These are phyloP conservation scores for Amphilophus citrinellus DNA, from an alignment of 2,113 vertebrate species.

Conservation along the genomic window DNA sequence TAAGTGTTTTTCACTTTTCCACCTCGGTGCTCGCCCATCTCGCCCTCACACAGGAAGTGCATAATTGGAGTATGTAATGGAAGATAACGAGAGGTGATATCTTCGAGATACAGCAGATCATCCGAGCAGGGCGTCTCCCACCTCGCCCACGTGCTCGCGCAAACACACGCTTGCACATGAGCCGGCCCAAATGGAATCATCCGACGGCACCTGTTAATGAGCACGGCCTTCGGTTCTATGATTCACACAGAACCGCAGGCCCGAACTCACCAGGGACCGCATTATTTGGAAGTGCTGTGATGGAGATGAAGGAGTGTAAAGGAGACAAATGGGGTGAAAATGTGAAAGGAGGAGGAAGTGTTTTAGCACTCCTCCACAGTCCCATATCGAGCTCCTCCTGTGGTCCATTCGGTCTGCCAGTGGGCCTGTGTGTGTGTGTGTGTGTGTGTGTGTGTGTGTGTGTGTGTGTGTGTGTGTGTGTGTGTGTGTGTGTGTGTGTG, in stretches of 20 bases:
- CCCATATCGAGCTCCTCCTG: slow-evolving; percentile 23
- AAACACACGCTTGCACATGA: background rate
- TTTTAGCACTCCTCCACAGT: slow-evolving; percentile 44
- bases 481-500: background rate
- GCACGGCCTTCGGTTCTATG: background rate
- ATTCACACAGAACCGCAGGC: slow-evolving; percentile 1
- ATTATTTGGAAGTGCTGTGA: background rate
- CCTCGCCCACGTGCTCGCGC: background rate
- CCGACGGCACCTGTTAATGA: background rate
- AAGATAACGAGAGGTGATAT: slow-evolving; percentile 18
- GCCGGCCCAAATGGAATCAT: background rate
- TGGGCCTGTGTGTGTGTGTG: background rate
- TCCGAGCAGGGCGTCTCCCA: slow-evolving; percentile 42
- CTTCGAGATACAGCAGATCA: slow-evolving; percentile 43
- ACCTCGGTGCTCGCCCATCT: slow-evolving; percentile 10
- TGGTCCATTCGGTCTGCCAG: slow-evolving; percentile 20
- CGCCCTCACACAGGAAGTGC: slow-evolving; percentile 25
- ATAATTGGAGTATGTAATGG: slow-evolving; percentile 16
- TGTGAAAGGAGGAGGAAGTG: slow-evolving; percentile 34
- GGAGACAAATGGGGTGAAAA: background rate
- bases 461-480: slow-evolving; percentile 6
- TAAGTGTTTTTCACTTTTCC: slow-evolving; percentile 42
- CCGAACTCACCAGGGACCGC: slow-evolving; percentile 7
- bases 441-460: slow-evolving; percentile 13
- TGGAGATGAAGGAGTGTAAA: slow-evolving; percentile 22